These are phyloP conservation scores for Agapetus fuscipes DNA, from an alignment of 2,888 invertebrate genomes.

Conservation along the genomic window DNA sequence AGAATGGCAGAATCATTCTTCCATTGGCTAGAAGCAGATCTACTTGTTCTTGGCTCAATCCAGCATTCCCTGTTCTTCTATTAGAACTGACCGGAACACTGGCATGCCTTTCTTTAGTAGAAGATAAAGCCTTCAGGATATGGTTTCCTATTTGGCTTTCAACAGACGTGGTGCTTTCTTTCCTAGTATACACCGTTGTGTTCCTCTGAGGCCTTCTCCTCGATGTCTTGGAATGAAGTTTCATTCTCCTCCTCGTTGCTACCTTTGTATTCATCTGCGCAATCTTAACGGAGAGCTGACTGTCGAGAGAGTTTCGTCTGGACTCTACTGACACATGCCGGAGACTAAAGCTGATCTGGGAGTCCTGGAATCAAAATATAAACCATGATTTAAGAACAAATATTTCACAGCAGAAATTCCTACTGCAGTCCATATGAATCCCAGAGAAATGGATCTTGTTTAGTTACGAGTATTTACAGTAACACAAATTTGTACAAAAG, in stretches of 20 bases:
- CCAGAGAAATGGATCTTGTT: too few relatives aligned
- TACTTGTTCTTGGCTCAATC: slow-evolving; percentile 23
- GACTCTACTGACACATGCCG: slow-evolving; percentile 80
- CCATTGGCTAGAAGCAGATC: slow-evolving; percentile 30
- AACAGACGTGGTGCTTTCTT: slow-evolving; percentile 69
- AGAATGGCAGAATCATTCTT: slow-evolving; percentile 32
- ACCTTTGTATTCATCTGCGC: slow-evolving; percentile 75
- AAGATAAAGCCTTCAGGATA: slow-evolving; percentile 45
- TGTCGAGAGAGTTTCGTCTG: slow-evolving; percentile 77
- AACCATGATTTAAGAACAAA: not conserved
- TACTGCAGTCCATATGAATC: too few relatives aligned
- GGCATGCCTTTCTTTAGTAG: slow-evolving; percentile 10
- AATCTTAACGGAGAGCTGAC: slow-evolving; percentile 76
- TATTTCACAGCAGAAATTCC: too few relatives aligned
- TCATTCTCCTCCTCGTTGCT: slow-evolving; percentile 42
- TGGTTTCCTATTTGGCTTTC: slow-evolving; percentile 69
- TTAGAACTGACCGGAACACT: slow-evolving; percentile 18
- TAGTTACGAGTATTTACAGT: too few relatives aligned
- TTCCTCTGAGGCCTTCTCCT: slow-evolving; percentile 36
- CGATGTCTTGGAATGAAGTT: slow-evolving; percentile 32
- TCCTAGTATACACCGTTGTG: slow-evolving; percentile 31
- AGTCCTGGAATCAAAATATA: slow-evolving; percentile 33
- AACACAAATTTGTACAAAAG: too few relatives aligned
- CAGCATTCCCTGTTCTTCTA: slow-evolving; percentile 29
- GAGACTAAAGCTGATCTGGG: slow-evolving; percentile 66